Conservation (phyloP, 2,888 invertebrate genomes). For the Arctia plantaginis region DNA sequence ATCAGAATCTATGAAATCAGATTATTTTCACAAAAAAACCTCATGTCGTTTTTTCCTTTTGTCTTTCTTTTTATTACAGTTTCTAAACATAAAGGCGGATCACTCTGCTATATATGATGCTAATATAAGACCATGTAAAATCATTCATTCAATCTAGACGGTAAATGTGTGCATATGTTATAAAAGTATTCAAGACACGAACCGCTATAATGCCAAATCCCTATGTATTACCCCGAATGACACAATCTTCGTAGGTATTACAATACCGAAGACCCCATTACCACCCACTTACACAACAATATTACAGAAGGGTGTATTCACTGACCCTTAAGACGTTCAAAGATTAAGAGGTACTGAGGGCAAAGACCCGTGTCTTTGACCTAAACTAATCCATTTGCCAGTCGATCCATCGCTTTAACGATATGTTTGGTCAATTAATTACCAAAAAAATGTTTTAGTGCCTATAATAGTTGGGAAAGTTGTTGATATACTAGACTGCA, state of each 20-base stretch:
- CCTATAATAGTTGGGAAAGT: background rate
- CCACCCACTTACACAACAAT: constrained; percentile 10
- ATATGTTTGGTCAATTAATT: background rate
- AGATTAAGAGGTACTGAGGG: background rate
- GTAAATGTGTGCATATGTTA: background rate
- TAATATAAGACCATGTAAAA: too few relatives aligned
- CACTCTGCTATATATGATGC: too few relatives aligned
- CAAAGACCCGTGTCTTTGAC: constrained; percentile 9
- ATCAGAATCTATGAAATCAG: too few relatives aligned
- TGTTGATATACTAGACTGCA: background rate
- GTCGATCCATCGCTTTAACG: constrained; percentile 3
- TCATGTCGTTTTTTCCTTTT: too few relatives aligned
- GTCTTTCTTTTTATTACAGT: too few relatives aligned
- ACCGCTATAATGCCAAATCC: background rate
- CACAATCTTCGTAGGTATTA: background rate
- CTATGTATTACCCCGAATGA: background rate
- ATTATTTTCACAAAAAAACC: too few relatives aligned
- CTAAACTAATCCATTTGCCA: constrained; percentile 7
- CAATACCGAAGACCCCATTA: background rate
- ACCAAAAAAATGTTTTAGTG: background rate
- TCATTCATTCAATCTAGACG: too few relatives aligned
- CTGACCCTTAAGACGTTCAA: constrained; percentile 4
- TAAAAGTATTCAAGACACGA: background rate
- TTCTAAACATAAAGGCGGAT: too few relatives aligned
- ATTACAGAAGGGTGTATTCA: constrained; percentile 13